Conservation (phyloP, 2,888 invertebrate species). For the Drosophila parthenogenetica region DNA sequence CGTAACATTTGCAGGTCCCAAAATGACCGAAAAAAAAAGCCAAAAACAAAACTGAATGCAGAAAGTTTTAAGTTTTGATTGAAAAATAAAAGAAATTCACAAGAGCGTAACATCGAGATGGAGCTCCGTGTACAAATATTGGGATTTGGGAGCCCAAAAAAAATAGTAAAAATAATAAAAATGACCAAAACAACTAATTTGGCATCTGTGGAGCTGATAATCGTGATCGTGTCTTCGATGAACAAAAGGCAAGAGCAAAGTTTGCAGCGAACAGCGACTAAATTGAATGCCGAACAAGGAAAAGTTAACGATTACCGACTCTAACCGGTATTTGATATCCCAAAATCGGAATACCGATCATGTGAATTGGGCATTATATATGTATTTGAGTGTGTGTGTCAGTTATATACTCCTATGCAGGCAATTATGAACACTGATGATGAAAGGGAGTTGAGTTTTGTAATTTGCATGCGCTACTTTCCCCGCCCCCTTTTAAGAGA, state of each 20-base stretch:
- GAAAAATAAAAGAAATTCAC: constrained; percentile 23
- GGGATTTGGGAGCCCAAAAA: not conserved
- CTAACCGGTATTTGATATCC: constrained; percentile 36
- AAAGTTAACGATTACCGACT: constrained; percentile 13
- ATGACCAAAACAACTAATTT: constrained; percentile 47
- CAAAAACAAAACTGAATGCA: constrained; percentile 43
- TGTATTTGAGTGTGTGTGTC: not conserved
- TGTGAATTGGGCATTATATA: not conserved
- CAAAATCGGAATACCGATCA: constrained; percentile 39
- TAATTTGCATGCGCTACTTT: constrained; percentile 37
- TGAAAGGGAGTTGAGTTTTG: constrained; percentile 62
- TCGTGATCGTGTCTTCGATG: constrained; percentile 68
- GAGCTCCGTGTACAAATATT: constrained; percentile 3
- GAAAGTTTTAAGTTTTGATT: constrained; percentile 26
- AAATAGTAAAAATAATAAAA: no score
- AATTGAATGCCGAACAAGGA: constrained; percentile 48
- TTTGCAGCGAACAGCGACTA: constrained; percentile 13
- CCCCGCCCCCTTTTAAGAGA: not conserved
- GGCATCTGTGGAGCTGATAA: constrained; percentile 45
- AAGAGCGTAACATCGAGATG: constrained; percentile 31
- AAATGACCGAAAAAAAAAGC: no score
- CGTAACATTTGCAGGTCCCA: constrained; percentile 67
- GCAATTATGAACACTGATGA: constrained; percentile 65
- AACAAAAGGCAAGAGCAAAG: constrained; percentile 44
- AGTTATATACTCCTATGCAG: constrained; percentile 28